A percentile compares a stretch with the other conserved stretches of the same genome.
Evolutionary conservation across 1,140 invertebrate genomes (phyloP).

Genomic region (Belonocnema kinseyi): DNA sequence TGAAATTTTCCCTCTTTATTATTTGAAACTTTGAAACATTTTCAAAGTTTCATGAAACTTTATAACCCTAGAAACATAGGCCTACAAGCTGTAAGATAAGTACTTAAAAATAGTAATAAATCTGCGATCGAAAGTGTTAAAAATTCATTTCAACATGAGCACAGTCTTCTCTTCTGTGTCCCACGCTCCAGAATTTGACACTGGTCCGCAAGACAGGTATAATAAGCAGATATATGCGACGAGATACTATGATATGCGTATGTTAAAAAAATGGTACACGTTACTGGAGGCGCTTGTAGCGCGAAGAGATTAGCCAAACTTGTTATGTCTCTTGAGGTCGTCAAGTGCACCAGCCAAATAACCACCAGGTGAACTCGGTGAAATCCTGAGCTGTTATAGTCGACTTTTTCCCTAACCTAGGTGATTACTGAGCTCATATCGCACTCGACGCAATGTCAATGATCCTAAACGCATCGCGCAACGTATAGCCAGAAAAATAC

Average conservation of each 20-base stretch:
- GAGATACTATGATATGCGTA: constrained; percentile 54
- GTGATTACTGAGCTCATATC: not conserved
- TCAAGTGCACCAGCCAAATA: constrained; percentile 37
- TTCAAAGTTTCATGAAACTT: too few relatives aligned
- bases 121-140: not conserved
- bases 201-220: constrained; percentile 63
- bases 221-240: constrained; percentile 56
- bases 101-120: not conserved
- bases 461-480: constrained; percentile 43
- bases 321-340: constrained; percentile 34
- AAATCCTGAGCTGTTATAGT: constrained; percentile 31
- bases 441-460: constrained; percentile 41
- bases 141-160: constrained; percentile 18
- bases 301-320: constrained; percentile 40
- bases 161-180: constrained; percentile 45
- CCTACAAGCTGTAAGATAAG: too few relatives aligned
- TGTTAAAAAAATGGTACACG: constrained; percentile 37
- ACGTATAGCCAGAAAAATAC: not conserved
- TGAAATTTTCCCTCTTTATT: too few relatives aligned
- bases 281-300: constrained; percentile 30
- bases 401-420: not conserved
- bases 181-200: constrained; percentile 73
- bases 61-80: too few relatives aligned
- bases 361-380: constrained; percentile 37
- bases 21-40: too few relatives aligned